Evolutionary conservation across 1,140 invertebrate genomes (phyloP).

Genomic region (Bicyclus anynana): DNA sequence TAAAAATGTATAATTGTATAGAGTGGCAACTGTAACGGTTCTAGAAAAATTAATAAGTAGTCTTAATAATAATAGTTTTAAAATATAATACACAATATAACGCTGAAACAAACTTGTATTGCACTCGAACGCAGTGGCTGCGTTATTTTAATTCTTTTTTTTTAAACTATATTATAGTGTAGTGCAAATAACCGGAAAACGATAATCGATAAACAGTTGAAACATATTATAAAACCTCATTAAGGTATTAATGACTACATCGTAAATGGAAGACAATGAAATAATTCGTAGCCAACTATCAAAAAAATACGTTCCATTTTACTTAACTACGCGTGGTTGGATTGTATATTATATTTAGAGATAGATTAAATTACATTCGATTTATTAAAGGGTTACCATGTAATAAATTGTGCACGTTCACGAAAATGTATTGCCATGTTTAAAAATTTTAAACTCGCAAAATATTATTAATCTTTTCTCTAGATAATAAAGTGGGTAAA

Average conservation of each 20-base stretch:
- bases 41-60: not conserved
- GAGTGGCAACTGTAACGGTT: not conserved
- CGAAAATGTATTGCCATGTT: constrained; percentile 17
- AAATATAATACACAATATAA: constrained; percentile 56
- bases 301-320: constrained; percentile 34
- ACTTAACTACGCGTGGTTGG: constrained; percentile 24
- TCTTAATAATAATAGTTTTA: constrained; percentile 15
- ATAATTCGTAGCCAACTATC: constrained; percentile 74
- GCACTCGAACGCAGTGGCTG: constrained; percentile 58
- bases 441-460: constrained; percentile 21
- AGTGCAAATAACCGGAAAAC: constrained; percentile 30
- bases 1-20: not conserved
- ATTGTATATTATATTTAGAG: constrained; percentile 14
- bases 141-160: constrained; percentile 35
- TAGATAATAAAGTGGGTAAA: constrained; percentile 1
- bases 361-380: constrained; percentile 24
- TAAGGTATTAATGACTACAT: constrained; percentile 31
- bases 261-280: constrained; percentile 70
- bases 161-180: constrained; percentile 44
- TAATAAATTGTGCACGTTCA: constrained; percentile 17
- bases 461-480: constrained; percentile 13
- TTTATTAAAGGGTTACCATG: constrained; percentile 13
- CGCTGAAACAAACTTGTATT: constrained; percentile 60
- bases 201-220: constrained; percentile 26
- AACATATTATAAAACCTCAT: constrained; percentile 29